These are phyloP conservation scores for Litocranius walleri DNA, from an alignment of 2,113 vertebrate genomes.

Conservation along the genomic window DNA sequence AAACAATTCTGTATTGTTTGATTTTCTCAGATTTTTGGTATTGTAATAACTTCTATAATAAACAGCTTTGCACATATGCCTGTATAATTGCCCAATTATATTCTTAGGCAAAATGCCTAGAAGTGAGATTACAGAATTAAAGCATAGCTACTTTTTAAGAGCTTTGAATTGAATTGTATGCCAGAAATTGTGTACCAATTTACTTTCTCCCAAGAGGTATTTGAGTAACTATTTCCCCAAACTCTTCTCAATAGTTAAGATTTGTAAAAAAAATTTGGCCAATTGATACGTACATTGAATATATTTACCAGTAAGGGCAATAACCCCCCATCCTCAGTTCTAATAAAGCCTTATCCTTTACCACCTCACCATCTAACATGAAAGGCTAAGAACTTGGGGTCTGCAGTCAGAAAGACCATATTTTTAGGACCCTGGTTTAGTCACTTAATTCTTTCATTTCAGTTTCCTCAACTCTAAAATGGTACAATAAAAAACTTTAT, in stretches of 20 bases:
- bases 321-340: not conserved
- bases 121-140: slow-evolving; percentile 59
- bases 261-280: not conserved
- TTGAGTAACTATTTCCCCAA: not conserved
- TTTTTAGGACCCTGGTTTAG: not conserved
- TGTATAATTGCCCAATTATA: slow-evolving; percentile 58
- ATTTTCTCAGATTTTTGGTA: slow-evolving; percentile 25
- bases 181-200: slow-evolving; percentile 11
- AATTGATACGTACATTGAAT: not conserved
- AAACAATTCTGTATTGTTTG: not conserved
- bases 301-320: not conserved
- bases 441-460: not conserved
- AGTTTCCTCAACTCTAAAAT: not conserved
- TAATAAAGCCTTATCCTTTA: not conserved
- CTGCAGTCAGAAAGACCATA: not conserved
- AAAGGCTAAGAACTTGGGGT: not conserved
- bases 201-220: not conserved
- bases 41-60: slow-evolving; percentile 31
- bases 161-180: slow-evolving; percentile 27
- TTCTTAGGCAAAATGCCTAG: slow-evolving; percentile 65
- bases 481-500: not conserved
- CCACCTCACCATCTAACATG: not conserved
- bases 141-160: slow-evolving; percentile 7
- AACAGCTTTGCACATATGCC: slow-evolving; percentile 50
- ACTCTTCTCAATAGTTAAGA: not conserved